Base-by-base conservation (phyloP, 2,888 invertebrate genomes). In the Blera fallax region DNA sequence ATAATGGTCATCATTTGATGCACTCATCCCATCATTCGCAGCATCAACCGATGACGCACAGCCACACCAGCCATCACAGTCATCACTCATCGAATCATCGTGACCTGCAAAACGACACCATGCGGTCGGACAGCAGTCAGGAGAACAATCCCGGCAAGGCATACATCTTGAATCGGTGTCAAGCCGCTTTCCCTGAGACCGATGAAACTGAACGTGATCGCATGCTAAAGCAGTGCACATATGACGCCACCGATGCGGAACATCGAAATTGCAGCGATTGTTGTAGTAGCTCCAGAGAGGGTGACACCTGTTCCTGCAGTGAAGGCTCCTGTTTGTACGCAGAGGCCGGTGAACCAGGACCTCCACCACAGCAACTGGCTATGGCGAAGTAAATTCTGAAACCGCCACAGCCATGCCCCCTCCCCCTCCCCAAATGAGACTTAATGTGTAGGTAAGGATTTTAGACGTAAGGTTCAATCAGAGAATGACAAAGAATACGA, bases 281-380 rank as follows among this genome's bases (percentile, higher is more conserved):
- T 65, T 92, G 92, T 87, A 91, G 90, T 91, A 94, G 90, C 91
- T 93, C 92, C 87, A 93, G 89, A 89, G 93, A 93, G 62, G 93
- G 93, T 52, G 94, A 94, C 88, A 94, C 94, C 65, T 94, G 94
- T 90, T 94, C 94, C 32, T 94, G 94, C 90, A 94, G 94, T 89
- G 94, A 94, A 88, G 94, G 94, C 16, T 94, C 94, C 56, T 94
- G 94, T 88, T 91, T 94, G 72, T 94, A 94, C 88, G 94, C 94
- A 0, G 94, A 94, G 90, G 94, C 94, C 27, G 93, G 93, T 43
- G 92, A 92, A 52, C 92, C 92, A 10, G 89, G 89, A 76, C 88
- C 87, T 69, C 85, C 87, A 58, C 87, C 87, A 50, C 76, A 65
- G 62, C 82, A 62, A 18, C 58, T 82, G 14, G 76, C 82, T 3